phyloP scores from a whole-genome alignment of 2,113 vertebrate species.

The Hucho hucho region DNA sequence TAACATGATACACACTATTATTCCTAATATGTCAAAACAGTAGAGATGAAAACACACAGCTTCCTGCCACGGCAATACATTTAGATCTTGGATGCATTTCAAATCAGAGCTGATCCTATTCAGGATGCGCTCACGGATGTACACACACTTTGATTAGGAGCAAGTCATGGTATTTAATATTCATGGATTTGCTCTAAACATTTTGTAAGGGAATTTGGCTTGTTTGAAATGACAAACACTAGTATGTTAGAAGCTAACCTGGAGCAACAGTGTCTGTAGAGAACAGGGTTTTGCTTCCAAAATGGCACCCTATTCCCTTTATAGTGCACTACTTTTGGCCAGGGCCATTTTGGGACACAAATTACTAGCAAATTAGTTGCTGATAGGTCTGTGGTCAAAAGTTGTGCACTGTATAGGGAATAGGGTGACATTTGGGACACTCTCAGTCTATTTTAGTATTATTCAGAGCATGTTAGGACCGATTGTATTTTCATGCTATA shows the following conservation, averaged over 20 bases:
- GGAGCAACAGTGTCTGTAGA: not conserved
- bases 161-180: not conserved
- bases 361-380: no score
- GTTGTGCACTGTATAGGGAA: no score
- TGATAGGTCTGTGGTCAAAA: no score
- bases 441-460: conserved; percentile 35
- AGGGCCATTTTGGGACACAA: no score
- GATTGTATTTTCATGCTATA: conserved; percentile 52
- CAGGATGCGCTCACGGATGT: not conserved
- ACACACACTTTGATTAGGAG: not conserved
- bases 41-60: not conserved
- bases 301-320: no score
- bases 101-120: not conserved
- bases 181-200: not conserved
- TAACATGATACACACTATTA: conserved; percentile 27
- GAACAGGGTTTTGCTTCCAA: not conserved
- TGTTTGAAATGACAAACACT: conserved; percentile 30
- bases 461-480: conserved; percentile 43
- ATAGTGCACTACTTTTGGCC: no score
- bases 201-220: not conserved
- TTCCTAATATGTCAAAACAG: conserved; percentile 24
- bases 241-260: not conserved
- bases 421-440: not conserved
- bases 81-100: not conserved
- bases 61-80: not conserved